A percentile compares a stretch with the other conserved stretches of the same genome.
These are phyloP conservation scores for Ligdia adustata DNA, from an alignment of 2,888 invertebrate genomes.

Conservation along the genomic window DNA sequence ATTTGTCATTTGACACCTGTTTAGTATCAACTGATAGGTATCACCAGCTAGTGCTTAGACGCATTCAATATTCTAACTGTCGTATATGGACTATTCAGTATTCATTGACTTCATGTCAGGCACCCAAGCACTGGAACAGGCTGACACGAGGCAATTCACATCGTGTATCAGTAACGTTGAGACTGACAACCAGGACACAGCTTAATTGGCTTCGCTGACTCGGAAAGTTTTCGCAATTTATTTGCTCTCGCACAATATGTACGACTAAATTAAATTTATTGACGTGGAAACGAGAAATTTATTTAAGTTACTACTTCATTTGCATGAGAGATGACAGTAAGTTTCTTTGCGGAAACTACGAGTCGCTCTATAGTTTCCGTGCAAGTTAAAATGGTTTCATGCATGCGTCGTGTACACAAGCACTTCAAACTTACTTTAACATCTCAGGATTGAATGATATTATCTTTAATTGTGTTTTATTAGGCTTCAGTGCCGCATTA, in stretches of 20 bases:
- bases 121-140: not conserved
- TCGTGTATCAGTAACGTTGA: not conserved
- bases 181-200: not conserved
- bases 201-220: slow-evolving; percentile 10
- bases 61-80: too few species aligned
- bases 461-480: too few species aligned
- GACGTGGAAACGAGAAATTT: not conserved
- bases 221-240: not conserved
- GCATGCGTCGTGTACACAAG: not conserved
- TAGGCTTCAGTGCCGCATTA: too few species aligned
- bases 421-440: slow-evolving; percentile 4
- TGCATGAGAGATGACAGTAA: slow-evolving; percentile 1
- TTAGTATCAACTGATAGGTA: too few species aligned
- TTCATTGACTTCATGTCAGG: too few species aligned
- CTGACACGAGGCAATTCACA: not conserved
- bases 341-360: not conserved
- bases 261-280: not conserved
- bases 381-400: slow-evolving; percentile 3
- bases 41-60: too few species aligned
- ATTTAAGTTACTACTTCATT: slow-evolving; percentile 1
- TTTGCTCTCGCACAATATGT: not conserved
- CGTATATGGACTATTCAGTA: too few species aligned
- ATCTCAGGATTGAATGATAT: too few species aligned
- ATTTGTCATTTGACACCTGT: too few species aligned
- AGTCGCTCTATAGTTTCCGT: not conserved